Base-by-base conservation (phyloP, 2,797 vertebrate species). In the Thaleichthys pacificus region DNA sequence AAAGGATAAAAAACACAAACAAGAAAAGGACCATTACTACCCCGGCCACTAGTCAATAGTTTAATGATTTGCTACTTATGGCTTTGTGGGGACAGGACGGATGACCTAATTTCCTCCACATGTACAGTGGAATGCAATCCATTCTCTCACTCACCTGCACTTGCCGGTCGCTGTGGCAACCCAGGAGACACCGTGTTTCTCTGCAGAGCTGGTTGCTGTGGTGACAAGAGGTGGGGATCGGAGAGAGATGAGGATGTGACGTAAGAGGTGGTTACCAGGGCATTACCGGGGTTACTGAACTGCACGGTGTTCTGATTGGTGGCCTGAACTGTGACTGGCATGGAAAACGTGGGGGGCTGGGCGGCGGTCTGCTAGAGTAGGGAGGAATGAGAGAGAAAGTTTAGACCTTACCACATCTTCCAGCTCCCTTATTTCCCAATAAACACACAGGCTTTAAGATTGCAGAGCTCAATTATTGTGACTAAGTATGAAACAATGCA, bases 271-370 rank as follows among this genome's bases (percentile, higher is more conserved):
- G 97, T 99, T 88, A 97, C 97, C 90, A 97, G 89, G 15, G 96
- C 93, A 67, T 95, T 93, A 80, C 96, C 93, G 0, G 96, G 96
- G 88, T 93, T 97, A 91, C 95, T 98, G 94, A 98, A 99, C 82
- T 96, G 96, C 93, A 98, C 92, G n/a, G 95, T 91, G 91, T 92
- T 97, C 79, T 95, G 97, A 92, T 94, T 98, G 91, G 93, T 94
- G 74, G 96, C 95, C 12, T 97, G 97, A 86, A 99, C 96, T 11
- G 97, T 96, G 87, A 98, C 96, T 0, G 97, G 97, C 96, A 99
- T 97, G 89, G 96, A 95, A 66, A 99, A 99, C 64, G 96, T 97
- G 6, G 97, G 95, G 42, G 96, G 90, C 32, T 94, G 95, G 86
- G 96, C 96, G 72, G 96, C 82, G 17, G 97, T 96, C 95, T 98